A percentile compares a stretch with the other conserved stretches of the same genome.
These are phyloP conservation scores for Neodiprion virginianus DNA, from an alignment of 1,140 invertebrate species.

Conservation along the genomic window DNA sequence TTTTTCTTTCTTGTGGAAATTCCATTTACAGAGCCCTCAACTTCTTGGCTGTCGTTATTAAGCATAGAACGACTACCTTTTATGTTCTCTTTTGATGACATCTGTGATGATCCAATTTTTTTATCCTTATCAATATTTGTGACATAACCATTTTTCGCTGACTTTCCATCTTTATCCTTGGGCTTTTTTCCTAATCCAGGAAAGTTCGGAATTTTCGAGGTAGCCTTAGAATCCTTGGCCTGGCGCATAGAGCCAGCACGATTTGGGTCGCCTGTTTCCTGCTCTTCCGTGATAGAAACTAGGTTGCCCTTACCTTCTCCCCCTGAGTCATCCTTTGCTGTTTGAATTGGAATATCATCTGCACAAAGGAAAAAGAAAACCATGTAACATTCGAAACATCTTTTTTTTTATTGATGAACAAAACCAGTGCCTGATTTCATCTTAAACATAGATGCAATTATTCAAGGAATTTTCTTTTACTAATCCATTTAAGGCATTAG, in stretches of 20 bases:
- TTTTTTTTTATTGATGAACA: not conserved
- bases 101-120: conserved; percentile 42
- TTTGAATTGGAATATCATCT: conserved; percentile 60
- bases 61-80: conserved; percentile 46
- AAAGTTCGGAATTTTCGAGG: conserved; percentile 44
- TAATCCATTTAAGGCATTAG: conserved; percentile 19
- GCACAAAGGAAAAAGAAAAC: conserved; percentile 26
- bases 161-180: conserved; percentile 48
- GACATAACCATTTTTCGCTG: conserved; percentile 45
- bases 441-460: not conserved
- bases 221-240: conserved; percentile 44
- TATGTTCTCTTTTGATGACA: conserved; percentile 42
- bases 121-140: conserved; percentile 47
- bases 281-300: conserved; percentile 54
- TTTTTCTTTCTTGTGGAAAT: conserved; percentile 46
- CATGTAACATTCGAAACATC: not conserved
- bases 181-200: conserved; percentile 45
- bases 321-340: conserved; percentile 47
- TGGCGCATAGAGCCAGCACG: conserved; percentile 50
- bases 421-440: conserved; percentile 1
- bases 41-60: conserved; percentile 42
- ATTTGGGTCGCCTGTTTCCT: conserved; percentile 42
- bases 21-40: conserved; percentile 40
- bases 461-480: conserved; percentile 6
- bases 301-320: conserved; percentile 49